phyloP scores from a whole-genome alignment of 2,113 vertebrate species.

The Tetrax tetrax region DNA sequence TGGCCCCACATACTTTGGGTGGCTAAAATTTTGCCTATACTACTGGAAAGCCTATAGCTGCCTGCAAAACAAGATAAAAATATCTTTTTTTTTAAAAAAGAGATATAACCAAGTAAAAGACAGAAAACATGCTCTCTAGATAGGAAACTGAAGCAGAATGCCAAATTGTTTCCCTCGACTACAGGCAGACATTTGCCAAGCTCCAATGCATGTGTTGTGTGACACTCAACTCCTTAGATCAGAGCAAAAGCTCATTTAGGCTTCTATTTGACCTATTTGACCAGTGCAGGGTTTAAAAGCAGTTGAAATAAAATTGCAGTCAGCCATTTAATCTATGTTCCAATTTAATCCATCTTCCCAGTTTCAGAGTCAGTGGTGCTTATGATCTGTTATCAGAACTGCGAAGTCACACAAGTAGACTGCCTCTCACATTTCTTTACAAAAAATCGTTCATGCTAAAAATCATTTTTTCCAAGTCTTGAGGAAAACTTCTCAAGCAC shows the following conservation, averaged over 20 bases:
- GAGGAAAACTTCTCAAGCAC: not conserved
- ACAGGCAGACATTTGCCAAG: not conserved
- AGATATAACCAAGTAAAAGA: not conserved
- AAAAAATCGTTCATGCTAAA: not conserved
- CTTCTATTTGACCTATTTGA: conserved; percentile 27
- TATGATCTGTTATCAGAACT: conserved; percentile 24
- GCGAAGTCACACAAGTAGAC: not conserved
- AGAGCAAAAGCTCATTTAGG: not conserved
- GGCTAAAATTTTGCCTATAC: not conserved
- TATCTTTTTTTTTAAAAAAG: not conserved
- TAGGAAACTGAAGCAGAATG: not conserved
- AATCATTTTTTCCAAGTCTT: not conserved
- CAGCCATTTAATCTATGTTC: conserved; percentile 40
- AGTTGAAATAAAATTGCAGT: conserved; percentile 41
- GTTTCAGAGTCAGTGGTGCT: conserved; percentile 33
- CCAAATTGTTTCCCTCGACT: not conserved
- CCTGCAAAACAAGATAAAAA: not conserved
- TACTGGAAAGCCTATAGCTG: not conserved
- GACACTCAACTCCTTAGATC: not conserved
- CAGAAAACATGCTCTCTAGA: not conserved
- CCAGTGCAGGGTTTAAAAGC: not conserved
- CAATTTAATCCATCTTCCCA: conserved; percentile 41
- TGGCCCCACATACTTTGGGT: rapidly evolving
- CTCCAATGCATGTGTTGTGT: not conserved
- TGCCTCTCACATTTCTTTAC: not conserved